These are phyloP conservation scores for Stenichneumon culpator DNA, from an alignment of 2,888 invertebrate species.

Conservation along the genomic window DNA sequence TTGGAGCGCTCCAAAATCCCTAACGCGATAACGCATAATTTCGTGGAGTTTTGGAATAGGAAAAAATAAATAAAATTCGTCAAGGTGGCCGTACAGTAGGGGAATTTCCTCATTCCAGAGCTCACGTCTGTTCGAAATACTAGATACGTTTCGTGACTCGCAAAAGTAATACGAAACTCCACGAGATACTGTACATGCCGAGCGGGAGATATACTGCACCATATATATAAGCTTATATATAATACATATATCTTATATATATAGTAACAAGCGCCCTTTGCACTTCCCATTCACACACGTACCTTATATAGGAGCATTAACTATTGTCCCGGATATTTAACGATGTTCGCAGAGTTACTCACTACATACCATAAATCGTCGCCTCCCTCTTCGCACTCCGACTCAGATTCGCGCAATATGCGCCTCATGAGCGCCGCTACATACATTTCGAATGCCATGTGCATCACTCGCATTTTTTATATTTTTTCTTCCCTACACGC, in stretches of 20 bases:
- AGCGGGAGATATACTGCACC: slow-evolving; percentile 6
- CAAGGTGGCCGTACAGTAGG: slow-evolving; percentile 37
- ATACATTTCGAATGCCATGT: slow-evolving; percentile 56
- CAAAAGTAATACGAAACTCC: slow-evolving; percentile 58
- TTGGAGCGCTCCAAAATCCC: too few relatives aligned
- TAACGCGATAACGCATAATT: slow-evolving; percentile 56
- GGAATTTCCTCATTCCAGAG: slow-evolving; percentile 40
- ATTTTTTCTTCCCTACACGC: slow-evolving; percentile 45
- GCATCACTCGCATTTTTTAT: slow-evolving; percentile 56
- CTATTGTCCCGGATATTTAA: slow-evolving; percentile 55
- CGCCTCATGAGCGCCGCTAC: slow-evolving; percentile 58
- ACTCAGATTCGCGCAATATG: slow-evolving; percentile 61
- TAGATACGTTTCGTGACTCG: slow-evolving; percentile 65
- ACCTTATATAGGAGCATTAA: slow-evolving; percentile 30
- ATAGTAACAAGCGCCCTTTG: slow-evolving; percentile 33
- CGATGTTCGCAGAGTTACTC: slow-evolving; percentile 48
- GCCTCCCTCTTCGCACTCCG: slow-evolving; percentile 54
- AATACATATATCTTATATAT: not conserved
- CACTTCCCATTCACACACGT: slow-evolving; percentile 50
- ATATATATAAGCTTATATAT: not conserved
- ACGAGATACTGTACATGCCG: not conserved
- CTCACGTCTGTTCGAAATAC: slow-evolving; percentile 22
- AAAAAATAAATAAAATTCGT: slow-evolving; percentile 56
- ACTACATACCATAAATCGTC: slow-evolving; percentile 62
- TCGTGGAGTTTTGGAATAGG: slow-evolving; percentile 53